Conservation (phyloP, 2,113 vertebrate genomes). For the Chascanopsetta lugubris region DNA sequence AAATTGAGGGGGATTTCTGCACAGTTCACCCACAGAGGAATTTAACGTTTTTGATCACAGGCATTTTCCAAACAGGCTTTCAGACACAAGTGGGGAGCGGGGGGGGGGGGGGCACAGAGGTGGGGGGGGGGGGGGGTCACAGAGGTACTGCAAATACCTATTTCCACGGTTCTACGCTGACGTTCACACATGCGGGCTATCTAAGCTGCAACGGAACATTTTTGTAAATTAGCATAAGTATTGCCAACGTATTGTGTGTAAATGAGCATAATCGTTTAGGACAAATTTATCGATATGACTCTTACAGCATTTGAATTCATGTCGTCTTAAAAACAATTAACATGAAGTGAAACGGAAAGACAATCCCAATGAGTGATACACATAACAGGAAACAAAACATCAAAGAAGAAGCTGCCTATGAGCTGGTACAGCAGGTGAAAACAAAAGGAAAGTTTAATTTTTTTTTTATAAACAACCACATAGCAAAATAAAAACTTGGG, state of each 20-base stretch:
- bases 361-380: slow-evolving; percentile 4
- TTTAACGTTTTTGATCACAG: slow-evolving; percentile 9
- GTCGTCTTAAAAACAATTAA: background rate
- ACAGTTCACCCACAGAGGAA: slow-evolving; percentile 12
- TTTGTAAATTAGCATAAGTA: background rate
- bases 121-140: background rate
- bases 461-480: background rate
- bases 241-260: background rate
- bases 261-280: too few relatives aligned
- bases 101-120: background rate
- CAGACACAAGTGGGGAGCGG: too few relatives aligned
- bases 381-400: background rate
- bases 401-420: slow-evolving; percentile 2
- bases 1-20: slow-evolving; percentile 4
- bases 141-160: background rate
- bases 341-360: slow-evolving; percentile 3
- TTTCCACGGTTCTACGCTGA: background rate
- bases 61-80: slow-evolving; percentile 6
- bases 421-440: slow-evolving; percentile 43
- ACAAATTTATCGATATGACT: background rate
- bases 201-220: background rate
- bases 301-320: background rate
- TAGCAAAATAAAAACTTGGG: slow-evolving; percentile 5
- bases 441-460: slow-evolving; percentile 4
- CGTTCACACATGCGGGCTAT: background rate